Evolutionary conservation across 1,140 invertebrate genomes (phyloP).

Genomic region (Lineus longissimus): DNA sequence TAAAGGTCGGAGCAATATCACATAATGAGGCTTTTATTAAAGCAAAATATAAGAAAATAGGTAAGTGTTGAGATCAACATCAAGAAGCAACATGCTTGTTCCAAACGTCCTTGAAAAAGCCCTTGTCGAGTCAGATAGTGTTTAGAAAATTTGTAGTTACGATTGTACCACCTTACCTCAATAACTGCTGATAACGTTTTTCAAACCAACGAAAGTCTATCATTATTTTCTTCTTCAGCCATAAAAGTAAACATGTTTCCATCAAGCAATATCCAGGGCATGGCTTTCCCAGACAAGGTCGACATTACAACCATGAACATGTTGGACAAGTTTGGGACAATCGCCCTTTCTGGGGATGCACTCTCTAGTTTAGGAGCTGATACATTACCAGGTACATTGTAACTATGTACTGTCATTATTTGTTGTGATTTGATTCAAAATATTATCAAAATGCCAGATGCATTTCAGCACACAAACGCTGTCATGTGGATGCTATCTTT

Average conservation of each 20-base stretch:
- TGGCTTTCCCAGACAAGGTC: constrained; percentile 5
- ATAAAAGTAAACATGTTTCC: constrained; percentile 4
- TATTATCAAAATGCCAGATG: too few species aligned
- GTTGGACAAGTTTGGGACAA: not conserved
- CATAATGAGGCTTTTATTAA: constrained; percentile 26
- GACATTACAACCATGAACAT: not conserved
- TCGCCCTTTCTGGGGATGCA: not conserved
- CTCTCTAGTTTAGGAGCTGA: not conserved
- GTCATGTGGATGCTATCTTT: too few species aligned
- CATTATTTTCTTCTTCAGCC: not conserved
- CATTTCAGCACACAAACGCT: too few species aligned
- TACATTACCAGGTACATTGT: constrained; percentile 17
- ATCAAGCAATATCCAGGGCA: not conserved
- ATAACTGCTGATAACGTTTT: too few species aligned
- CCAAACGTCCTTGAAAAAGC: too few species aligned
- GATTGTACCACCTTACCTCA: too few species aligned
- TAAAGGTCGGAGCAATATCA: constrained; percentile 21
- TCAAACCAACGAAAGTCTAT: too few species aligned
- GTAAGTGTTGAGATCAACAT: constrained; percentile 21
- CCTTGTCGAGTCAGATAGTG: too few species aligned
- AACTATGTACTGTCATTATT: not conserved
- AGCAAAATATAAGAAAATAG: constrained; percentile 32
- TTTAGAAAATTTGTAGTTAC: too few species aligned
- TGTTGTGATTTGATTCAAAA: not conserved
- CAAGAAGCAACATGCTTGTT: too few species aligned